Base-by-base conservation (phyloP, 2,797 vertebrate species). In the Pampus argenteus region DNA sequence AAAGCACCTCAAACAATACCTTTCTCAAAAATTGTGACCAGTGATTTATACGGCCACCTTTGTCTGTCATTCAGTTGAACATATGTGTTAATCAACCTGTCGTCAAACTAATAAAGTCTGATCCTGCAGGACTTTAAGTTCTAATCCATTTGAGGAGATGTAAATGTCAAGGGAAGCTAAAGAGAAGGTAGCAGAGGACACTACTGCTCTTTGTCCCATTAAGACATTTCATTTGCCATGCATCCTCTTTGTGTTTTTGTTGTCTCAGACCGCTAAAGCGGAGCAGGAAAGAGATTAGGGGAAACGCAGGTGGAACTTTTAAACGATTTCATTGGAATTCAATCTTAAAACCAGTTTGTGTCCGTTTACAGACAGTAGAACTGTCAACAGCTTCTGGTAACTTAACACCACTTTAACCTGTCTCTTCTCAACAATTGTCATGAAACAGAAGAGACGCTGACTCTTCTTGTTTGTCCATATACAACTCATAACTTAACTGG, bases 371-470 rank as follows among this genome's bases (percentile, higher is more conserved):
- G 9, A 22, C 17, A 9, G 4, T 8, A 26, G 11, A 74, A 13
- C 1, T 47, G 60, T 64, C 40, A 79, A 54, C 50, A 18, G 47
- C 58, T 60, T 71, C 60, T 70, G 31, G 84, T 6, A 88, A 86
- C 66, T 3, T 31, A 56, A 87, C 57, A 76, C 72, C 13, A 23
- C 62, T 74, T 58, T 18, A 70, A 68, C 11, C 22, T 22, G 68
- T 78, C 34, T 45, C 18, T 31, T n/a, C 26, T 45, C 7, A 45
- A 62, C 40, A 73, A 55, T 89, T 79, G 86, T 71, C 79, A 73
- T 54, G 71, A 74, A 80, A 80, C 76, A 45, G 44, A 31, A 36
- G 18, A 7, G 50, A 85, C 38, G 17, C 66, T 50, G 15, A 40
- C 56, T 20, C 62, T 34, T 59, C 45, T 44, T 14, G 59, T 65